phyloP scores from a whole-genome alignment of 2,797 vertebrate species.

The Phylloscopus collybita region DNA sequence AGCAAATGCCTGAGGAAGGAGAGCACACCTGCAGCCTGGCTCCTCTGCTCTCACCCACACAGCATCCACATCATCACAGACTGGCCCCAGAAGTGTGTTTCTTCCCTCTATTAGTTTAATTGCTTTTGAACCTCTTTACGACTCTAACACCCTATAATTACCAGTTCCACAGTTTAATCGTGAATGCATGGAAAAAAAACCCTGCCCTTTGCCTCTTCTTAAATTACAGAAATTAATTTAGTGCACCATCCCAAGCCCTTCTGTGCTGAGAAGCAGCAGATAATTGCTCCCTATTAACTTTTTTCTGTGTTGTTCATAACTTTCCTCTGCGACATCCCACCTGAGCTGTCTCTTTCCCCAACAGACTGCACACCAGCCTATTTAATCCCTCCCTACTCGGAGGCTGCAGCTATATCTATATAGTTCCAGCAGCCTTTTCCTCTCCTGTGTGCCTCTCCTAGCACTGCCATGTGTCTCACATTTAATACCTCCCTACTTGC shows the following conservation, averaged over 20 bases:
- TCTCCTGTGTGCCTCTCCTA: background rate
- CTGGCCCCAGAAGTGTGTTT: background rate
- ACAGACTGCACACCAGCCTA: background rate
- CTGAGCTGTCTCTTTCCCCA: background rate
- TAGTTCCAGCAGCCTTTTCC: background rate
- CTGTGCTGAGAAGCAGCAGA: background rate
- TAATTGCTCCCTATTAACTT: slow-evolving; percentile 35
- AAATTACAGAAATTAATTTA: slow-evolving; percentile 40
- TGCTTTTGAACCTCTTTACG: background rate
- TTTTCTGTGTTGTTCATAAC: background rate
- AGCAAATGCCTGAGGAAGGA: background rate
- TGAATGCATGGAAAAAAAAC: background rate
- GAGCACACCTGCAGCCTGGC: background rate
- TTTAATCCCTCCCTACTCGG: background rate
- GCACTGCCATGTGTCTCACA: background rate
- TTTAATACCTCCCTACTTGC: slow-evolving; percentile 6
- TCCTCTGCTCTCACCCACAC: background rate
- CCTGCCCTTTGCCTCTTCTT: background rate
- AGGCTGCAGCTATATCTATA: rapidly evolving
- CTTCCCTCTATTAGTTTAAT: slow-evolving; percentile 21
- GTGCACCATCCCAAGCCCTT: background rate
- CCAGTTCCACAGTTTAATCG: background rate
- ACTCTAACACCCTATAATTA: background rate
- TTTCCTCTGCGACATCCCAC: background rate
- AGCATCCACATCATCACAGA: background rate